Percentiles rank a stretch among this genome's conserved stretches.
Evolutionary conservation across 2,797 vertebrate genomes (phyloP).

Genomic region (Sebastes vulpes): DNA sequence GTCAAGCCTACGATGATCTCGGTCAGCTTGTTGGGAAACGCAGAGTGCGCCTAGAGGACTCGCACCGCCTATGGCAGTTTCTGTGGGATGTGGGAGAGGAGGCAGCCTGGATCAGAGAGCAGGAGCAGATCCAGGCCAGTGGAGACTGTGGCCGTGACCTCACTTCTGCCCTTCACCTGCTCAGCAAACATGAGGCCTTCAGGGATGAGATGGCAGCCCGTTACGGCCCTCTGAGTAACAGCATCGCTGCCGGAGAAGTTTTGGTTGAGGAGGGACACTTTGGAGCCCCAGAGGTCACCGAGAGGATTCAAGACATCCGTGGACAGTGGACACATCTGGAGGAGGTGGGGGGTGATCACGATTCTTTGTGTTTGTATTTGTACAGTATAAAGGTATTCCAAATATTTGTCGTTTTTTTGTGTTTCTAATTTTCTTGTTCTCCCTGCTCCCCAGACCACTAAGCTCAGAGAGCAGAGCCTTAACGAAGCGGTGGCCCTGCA

Average conservation of each 20-base stretch:
- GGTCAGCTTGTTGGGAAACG: slow-evolving; percentile 85
- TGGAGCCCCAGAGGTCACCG: slow-evolving; percentile 86
- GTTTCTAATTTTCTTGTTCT: neutral
- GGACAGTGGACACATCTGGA: slow-evolving; percentile 87
- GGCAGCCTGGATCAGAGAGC: slow-evolving; percentile 95
- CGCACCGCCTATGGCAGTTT: slow-evolving; percentile 93
- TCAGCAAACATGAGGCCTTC: slow-evolving; percentile 94
- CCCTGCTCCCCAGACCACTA: slow-evolving; percentile 75
- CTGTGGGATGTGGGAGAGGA: slow-evolving; percentile 95
- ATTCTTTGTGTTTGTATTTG: neutral
- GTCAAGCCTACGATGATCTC: slow-evolving; percentile 89
- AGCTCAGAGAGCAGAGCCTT: slow-evolving; percentile 86
- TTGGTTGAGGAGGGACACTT: slow-evolving; percentile 89
- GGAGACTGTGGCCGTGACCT: slow-evolving; percentile 94
- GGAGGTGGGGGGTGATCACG: slow-evolving; percentile 78
- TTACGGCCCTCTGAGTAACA: slow-evolving; percentile 89
- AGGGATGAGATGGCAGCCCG: slow-evolving; percentile 94
- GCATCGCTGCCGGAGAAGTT: slow-evolving; percentile 88
- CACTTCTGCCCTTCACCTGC: slow-evolving; percentile 90
- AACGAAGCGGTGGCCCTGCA: slow-evolving; percentile 90
- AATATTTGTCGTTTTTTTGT: neutral
- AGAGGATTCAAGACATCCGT: slow-evolving; percentile 86
- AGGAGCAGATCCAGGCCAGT: slow-evolving; percentile 92
- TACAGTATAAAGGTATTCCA: neutral
- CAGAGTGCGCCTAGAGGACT: slow-evolving; percentile 90